Evolutionary conservation across 2,113 vertebrate genomes (phyloP), one percentile per base, ranked within the genome.

Genomic region (Fulmarus glacialis): DNA sequence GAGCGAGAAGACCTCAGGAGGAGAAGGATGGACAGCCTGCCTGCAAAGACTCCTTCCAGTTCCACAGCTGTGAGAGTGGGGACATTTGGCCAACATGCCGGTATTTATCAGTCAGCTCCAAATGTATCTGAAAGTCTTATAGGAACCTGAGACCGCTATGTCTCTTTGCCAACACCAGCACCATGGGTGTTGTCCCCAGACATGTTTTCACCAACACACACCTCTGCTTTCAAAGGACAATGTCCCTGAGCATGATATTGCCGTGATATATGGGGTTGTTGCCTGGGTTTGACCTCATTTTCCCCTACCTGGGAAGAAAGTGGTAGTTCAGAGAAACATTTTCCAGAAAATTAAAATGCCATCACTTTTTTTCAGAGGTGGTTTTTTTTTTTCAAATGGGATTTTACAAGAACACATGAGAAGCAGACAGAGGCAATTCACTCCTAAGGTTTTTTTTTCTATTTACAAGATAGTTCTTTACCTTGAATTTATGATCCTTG

Each of bases 41-140:
- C n/a, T 38, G 24, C 22, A 56, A 75, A 71, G 38, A 16, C 11
- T 71, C 38, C n/a, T 42, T 66, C 34, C 38, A 38, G 16, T 29
- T 58, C 40, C 1, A 2, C 45, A 43, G 36, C 11, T 4, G n/a
- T 27, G 67, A 66, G 40, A 30, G 7, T 0, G 1, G 27, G 8
- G 55, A 38, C 18, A 1, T 16, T 45, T 9, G 1, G 43, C 27
- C 60, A 26, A 6, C 5, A 6, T 38, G 52, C 16, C 21, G 16
- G 34, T 6, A 38, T 77, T 85, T 45, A 40, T 74, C 70, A 53
- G 43, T 4, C 71, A 52, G 26, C 42, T 84, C 45, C 53, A 47
- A 53, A 48, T 12, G 9, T n/a, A 29, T 8, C 72, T 40, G 26
- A 42, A 70, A 66, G 11, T 15, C 30, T 72, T 52, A 15, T 3